Evolutionary conservation across 2,113 vertebrate genomes (phyloP).

Genomic region (Toxotes chatareus): DNA sequence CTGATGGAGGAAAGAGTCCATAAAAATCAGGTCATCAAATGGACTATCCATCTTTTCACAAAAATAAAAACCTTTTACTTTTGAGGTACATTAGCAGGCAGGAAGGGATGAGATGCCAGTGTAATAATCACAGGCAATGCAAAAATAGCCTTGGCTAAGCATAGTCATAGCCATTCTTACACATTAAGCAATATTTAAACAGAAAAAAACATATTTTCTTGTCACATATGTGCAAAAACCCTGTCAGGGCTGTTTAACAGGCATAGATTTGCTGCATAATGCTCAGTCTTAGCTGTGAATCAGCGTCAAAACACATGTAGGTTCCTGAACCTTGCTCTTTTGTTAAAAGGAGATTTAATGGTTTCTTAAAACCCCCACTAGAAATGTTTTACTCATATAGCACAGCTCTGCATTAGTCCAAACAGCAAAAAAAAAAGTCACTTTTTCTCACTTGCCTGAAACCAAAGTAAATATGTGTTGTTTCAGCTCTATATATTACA

Average conservation of each 20-base stretch:
- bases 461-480: slow-evolving; percentile 50
- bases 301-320: background rate
- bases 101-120: background rate
- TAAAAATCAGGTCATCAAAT: slow-evolving; percentile 73
- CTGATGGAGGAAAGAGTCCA: slow-evolving; percentile 47
- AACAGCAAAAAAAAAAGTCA: background rate
- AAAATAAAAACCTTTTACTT: slow-evolving; percentile 32
- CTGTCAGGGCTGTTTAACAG: background rate
- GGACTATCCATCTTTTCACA: slow-evolving; percentile 17
- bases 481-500: slow-evolving; percentile 27
- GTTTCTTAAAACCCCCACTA: slow-evolving; percentile 32
- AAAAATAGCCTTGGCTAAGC: slow-evolving; percentile 1
- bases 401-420: slow-evolving; percentile 7
- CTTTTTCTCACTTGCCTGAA: slow-evolving; percentile 13
- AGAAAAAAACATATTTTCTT: background rate
- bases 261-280: slow-evolving; percentile 11
- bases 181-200: background rate
- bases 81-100: slow-evolving; percentile 18
- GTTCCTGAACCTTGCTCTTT: slow-evolving; percentile 19
- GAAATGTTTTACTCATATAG: background rate
- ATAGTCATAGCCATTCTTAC: background rate
- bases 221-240: background rate
- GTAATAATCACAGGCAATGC: background rate
- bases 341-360: slow-evolving; percentile 27
- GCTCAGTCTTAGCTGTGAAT: slow-evolving; percentile 14